Conservation (phyloP, 1,140 invertebrate species). For the Ceratoteleas bidentatus region DNA sequence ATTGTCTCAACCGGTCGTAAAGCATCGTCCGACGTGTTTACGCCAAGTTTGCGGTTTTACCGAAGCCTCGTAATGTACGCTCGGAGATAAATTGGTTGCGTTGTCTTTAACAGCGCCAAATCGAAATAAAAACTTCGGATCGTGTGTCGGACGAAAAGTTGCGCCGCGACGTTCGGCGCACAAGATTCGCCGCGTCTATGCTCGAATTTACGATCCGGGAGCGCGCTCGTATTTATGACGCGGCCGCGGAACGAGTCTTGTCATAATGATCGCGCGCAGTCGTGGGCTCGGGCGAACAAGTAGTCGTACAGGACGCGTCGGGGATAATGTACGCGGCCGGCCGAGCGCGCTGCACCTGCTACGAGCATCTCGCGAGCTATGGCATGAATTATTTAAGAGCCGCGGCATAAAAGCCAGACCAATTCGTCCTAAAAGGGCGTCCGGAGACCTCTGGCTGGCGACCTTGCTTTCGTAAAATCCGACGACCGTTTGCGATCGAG, state of each 20-base stretch:
- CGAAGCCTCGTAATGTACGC: conserved; percentile 21
- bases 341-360: conserved; percentile 50
- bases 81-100: conserved; percentile 26
- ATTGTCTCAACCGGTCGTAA: conserved; percentile 10
- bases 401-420: conserved; percentile 41
- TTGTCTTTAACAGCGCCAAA: conserved; percentile 15
- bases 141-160: conserved; percentile 2
- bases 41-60: conserved; percentile 31
- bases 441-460: conserved; percentile 56
- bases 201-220: conserved; percentile 49
- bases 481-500: conserved; percentile 43
- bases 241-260: conserved; percentile 19
- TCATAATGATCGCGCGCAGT: conserved; percentile 47
- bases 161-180: conserved; percentile 20
- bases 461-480: conserved; percentile 49
- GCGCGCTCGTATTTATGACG: conserved; percentile 39
- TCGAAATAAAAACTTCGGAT: background rate
- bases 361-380: conserved; percentile 36
- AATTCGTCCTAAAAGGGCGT: conserved; percentile 62
- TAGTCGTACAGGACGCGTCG: conserved; percentile 42
- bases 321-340: conserved; percentile 39
- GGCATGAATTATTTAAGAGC: conserved; percentile 62
- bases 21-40: conserved; percentile 22
- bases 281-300: conserved; percentile 47
- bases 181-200: conserved; percentile 26